Evolutionary conservation across 2,888 invertebrate species (phyloP), one percentile per base, ranked within the genome.

Genomic region (Tethea ocularis): DNA sequence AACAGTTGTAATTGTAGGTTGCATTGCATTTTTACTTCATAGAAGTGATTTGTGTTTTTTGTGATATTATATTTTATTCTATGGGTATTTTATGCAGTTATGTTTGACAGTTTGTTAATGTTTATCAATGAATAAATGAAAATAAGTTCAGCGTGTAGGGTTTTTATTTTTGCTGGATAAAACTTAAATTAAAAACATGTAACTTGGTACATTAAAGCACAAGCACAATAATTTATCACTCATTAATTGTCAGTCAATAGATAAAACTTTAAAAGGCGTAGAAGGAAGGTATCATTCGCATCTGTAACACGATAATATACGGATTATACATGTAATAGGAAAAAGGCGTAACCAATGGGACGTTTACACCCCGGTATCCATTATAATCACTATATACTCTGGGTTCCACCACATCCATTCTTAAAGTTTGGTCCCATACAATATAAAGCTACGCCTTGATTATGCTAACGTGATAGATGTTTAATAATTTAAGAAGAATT

Each of bases 171-270:
- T 87, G 88, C 88, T 86, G 83, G 74, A 84, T 80, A 82, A 84
- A 81, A 77, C 75, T 84, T 86, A 87, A 89, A 87, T 77, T 79
- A 82, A 87, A 84, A 90, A 84, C 79, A 85, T 85, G 82, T 86
- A 82, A 88, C 87, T 89, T 88, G 88, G 82, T 88, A 93, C 89
- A 91, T 86, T 89, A 84, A 93, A 93, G 93, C 93, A 91, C 89
- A 93, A 93, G 93, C 93, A 88, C 86, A 85, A 84, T 86, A 73
- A 80, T 85, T 72, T 89, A 91, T 93, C 91, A 91, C 89, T 91
- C 84, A 80, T 80, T 7, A 85, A 78, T 84, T 77, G 76, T 92
- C 92, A 93, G 92, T 93, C 92, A 84, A 86, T 88, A 91, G 87
- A 88, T 81, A 82, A 84, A 83, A 83, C 69, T 80, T 82, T 69